Evolutionary conservation across 2,113 vertebrate genomes (phyloP).

Genomic region (Lophochroa leadbeateri): DNA sequence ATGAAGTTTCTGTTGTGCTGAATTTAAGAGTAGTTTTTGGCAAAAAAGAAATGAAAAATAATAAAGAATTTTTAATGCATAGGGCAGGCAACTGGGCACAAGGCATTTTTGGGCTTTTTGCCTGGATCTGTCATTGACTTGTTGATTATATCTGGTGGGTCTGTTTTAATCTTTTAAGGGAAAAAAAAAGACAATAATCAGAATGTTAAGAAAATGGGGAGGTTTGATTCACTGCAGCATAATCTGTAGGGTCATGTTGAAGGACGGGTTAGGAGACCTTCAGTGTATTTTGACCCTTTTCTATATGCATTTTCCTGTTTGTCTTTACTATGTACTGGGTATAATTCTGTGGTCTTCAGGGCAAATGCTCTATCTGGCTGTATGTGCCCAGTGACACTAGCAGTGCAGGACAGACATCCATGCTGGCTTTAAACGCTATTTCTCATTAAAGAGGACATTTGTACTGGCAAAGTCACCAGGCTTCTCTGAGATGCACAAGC

Average conservation of each 20-base stretch:
- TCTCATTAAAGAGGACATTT: neutral
- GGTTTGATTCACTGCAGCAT: neutral
- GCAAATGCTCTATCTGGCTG: neutral
- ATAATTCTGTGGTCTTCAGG: neutral
- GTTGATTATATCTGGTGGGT: neutral
- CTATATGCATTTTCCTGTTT: neutral
- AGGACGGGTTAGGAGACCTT: neutral
- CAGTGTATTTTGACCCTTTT: neutral
- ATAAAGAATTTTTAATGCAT: neutral
- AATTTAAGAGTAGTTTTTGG: neutral
- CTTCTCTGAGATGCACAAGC: neutral
- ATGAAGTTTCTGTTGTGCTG: neutral
- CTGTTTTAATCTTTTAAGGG: neutral
- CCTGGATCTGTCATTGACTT: neutral
- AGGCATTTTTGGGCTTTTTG: slow-evolving; percentile 24
- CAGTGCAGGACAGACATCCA: neutral
- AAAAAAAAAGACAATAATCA: neutral
- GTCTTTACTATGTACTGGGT: neutral
- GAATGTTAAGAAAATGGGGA: neutral
- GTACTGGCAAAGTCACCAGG: neutral
- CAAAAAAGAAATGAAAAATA: neutral
- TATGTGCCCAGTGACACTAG: neutral
- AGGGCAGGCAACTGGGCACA: neutral
- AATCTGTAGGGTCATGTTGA: neutral
- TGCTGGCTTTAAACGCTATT: neutral